Evolutionary conservation across 2,113 vertebrate genomes (phyloP).

Genomic region (Amphilophus citrinellus): DNA sequence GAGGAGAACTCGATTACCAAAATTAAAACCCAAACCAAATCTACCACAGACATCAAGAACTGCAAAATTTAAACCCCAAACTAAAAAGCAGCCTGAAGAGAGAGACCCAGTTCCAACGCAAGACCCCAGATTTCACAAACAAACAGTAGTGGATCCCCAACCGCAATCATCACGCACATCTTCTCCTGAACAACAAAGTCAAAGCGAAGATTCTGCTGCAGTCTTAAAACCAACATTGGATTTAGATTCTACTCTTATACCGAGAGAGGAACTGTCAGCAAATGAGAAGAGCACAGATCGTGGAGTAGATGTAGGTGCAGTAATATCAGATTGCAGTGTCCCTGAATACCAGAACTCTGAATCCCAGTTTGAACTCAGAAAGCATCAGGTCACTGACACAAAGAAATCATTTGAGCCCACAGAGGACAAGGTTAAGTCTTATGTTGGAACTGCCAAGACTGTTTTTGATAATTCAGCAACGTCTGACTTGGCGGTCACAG

Average conservation of each 20-base stretch:
- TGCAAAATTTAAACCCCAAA: neutral
- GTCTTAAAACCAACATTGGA: neutral
- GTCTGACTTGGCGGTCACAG: neutral
- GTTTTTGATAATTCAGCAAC: neutral
- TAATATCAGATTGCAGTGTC: neutral
- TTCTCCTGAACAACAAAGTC: neutral
- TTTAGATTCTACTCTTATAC: too few species aligned
- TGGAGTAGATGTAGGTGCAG: neutral
- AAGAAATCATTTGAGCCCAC: neutral
- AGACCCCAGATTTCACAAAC: neutral
- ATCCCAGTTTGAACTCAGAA: neutral
- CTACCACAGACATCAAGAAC: conserved; percentile 17
- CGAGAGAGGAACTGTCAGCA: neutral
- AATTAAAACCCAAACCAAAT: conserved; percentile 41
- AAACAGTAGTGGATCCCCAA: neutral
- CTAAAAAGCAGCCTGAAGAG: neutral
- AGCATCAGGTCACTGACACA: conserved; percentile 41
- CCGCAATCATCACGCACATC: neutral
- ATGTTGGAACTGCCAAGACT: neutral
- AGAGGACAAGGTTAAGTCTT: conserved; percentile 4
- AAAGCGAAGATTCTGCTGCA: neutral
- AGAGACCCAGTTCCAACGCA: neutral
- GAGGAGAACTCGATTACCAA: neutral
- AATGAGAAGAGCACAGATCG: neutral
- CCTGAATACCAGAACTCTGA: conserved; percentile 54